These are phyloP conservation scores for Drosophila kikkawai DNA, from an alignment of 1,140 invertebrate species.

Conservation along the genomic window DNA sequence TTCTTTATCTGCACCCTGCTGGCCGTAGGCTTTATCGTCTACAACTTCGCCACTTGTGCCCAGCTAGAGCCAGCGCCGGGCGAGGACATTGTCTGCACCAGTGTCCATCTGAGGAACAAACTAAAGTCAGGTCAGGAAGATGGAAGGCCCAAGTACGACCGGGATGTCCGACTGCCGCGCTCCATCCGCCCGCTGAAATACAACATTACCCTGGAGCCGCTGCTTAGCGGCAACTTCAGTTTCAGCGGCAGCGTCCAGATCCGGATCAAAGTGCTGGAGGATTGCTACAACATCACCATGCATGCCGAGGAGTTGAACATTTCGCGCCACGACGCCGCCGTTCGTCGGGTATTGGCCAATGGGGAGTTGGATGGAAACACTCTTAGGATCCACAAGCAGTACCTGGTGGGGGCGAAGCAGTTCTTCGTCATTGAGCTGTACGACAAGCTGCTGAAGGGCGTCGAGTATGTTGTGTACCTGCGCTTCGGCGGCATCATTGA, in stretches of 20 bases:
- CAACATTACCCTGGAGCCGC: conserved; percentile 89
- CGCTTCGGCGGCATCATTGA: conserved; percentile 90
- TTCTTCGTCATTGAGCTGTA: conserved; percentile 90
- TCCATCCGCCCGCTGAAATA: conserved; percentile 89
- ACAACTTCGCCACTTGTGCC: conserved; percentile 89
- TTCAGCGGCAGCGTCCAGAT: conserved; percentile 91
- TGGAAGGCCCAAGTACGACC: conserved; percentile 65
- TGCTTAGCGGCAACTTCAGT: conserved; percentile 91
- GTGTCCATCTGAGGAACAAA: conserved; percentile 83
- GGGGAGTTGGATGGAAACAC: conserved; percentile 42
- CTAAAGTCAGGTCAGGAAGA: conserved; percentile 58
- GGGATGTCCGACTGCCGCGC: conserved; percentile 89
- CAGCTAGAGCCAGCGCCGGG: conserved; percentile 78
- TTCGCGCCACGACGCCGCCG: conserved; percentile 86
- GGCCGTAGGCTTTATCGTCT: conserved; percentile 88
- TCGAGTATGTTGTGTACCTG: conserved; percentile 89
- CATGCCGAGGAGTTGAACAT: conserved; percentile 90
- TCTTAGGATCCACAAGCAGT: conserved; percentile 86
- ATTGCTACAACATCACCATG: conserved; percentile 90
- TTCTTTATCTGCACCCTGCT: conserved; percentile 77
- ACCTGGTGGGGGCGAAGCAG: conserved; percentile 87
- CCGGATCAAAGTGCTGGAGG: conserved; percentile 88
- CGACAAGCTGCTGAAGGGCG: conserved; percentile 86
- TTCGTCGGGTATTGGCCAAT: conserved; percentile 68
- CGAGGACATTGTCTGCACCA: conserved; percentile 82